Evolutionary conservation across 2,113 vertebrate species (phyloP).

Genomic region (Brachyistius frenatus): DNA sequence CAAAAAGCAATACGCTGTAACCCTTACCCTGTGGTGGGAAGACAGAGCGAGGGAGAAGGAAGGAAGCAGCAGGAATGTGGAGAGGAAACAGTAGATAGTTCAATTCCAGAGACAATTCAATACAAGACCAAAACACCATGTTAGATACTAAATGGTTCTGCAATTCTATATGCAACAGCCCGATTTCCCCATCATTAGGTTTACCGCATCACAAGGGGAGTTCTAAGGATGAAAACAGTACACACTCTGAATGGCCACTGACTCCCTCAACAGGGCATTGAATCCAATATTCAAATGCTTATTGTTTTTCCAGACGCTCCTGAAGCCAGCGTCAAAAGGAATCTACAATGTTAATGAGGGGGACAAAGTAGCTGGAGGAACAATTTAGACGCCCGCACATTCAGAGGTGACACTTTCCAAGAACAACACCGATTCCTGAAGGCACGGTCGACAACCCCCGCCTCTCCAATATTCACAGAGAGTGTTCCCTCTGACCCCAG

Average conservation of each 20-base stretch:
- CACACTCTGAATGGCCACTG: slow-evolving; percentile 62
- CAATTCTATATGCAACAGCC: neutral
- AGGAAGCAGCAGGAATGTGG: slow-evolving; percentile 57
- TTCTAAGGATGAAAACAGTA: slow-evolving; percentile 40
- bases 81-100: slow-evolving; percentile 17
- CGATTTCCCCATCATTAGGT: neutral
- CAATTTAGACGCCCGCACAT: slow-evolving; percentile 65
- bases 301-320: slow-evolving; percentile 77
- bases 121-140: neutral
- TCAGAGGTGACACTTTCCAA: slow-evolving; percentile 66
- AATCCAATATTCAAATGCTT: slow-evolving; percentile 76
- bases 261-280: slow-evolving; percentile 65
- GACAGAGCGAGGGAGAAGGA: slow-evolving; percentile 35
- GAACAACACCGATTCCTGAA: slow-evolving; percentile 50
- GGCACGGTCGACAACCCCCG: slow-evolving; percentile 25
- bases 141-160: neutral
- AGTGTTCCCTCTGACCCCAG: slow-evolving; percentile 41
- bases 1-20: slow-evolving; percentile 92
- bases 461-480: slow-evolving; percentile 27
- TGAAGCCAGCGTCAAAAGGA: slow-evolving; percentile 68
- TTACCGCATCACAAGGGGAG: slow-evolving; percentile 29
- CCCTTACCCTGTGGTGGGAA: slow-evolving; percentile 76
- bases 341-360: slow-evolving; percentile 83
- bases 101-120: slow-evolving; percentile 28
- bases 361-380: slow-evolving; percentile 52